Evolutionary conservation across 2,888 invertebrate species (phyloP).

Genomic region (Oscheius sp.): DNA sequence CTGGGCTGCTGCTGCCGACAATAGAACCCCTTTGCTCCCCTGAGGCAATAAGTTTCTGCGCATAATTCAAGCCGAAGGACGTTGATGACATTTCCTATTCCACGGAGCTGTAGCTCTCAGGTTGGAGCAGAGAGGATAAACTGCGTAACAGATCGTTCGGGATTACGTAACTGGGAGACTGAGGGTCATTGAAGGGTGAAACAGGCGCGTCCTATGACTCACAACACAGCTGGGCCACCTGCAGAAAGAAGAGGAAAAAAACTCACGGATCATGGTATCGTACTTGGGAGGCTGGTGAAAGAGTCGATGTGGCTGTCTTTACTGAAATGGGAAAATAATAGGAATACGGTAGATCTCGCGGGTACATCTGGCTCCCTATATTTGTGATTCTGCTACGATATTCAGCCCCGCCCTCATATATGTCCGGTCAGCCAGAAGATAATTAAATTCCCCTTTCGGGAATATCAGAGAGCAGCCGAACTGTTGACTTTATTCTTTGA

Average conservation of each 20-base stretch:
- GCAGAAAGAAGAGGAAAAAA: constrained; percentile 1
- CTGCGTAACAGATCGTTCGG: constrained; percentile 5
- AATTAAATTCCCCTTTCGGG: constrained; percentile 1
- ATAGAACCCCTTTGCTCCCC: neutral
- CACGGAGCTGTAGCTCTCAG: constrained; percentile 13
- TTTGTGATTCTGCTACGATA: constrained; percentile 1
- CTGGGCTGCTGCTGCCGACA: neutral
- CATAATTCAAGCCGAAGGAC: constrained; percentile 19
- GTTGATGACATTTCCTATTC: constrained; percentile 30
- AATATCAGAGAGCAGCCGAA: neutral
- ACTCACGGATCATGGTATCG: constrained; percentile 54
- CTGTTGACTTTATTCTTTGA: neutral
- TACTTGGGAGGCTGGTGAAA: constrained; percentile 53
- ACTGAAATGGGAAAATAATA: constrained; percentile 42
- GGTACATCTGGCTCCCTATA: neutral
- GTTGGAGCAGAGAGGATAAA: constrained; percentile 5
- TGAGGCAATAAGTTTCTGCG: constrained; percentile 20
- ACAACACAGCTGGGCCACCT: neutral
- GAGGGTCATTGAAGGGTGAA: constrained; percentile 22
- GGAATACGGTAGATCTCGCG: neutral
- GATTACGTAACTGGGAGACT: constrained; percentile 8
- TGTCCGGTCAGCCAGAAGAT: constrained; percentile 21
- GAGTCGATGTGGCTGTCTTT: constrained; percentile 51
- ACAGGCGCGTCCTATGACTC: constrained; percentile 18
- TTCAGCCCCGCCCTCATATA: neutral